Conservation (phyloP, 2,888 invertebrate species). For the Choreutis nemorana region DNA sequence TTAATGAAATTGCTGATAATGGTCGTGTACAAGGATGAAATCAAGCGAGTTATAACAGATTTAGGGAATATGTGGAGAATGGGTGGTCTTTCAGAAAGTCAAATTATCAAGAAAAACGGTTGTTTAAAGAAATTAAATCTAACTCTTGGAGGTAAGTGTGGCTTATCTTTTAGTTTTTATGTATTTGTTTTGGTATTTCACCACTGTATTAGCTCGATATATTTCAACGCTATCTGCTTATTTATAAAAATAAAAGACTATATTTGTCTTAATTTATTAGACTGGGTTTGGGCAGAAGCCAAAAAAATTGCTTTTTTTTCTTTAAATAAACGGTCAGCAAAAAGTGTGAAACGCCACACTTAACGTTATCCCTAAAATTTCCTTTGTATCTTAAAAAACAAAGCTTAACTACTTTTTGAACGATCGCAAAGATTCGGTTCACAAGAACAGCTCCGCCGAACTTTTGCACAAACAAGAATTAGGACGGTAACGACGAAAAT, state of each 20-base stretch:
- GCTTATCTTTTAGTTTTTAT: constrained; percentile 10
- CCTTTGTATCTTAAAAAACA: too few relatives aligned
- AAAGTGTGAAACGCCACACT: too few relatives aligned
- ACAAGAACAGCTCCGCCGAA: too few relatives aligned
- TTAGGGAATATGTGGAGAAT: constrained; percentile 19
- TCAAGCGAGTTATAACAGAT: constrained; percentile 15
- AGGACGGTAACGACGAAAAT: too few relatives aligned
- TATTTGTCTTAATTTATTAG: constrained; percentile 16
- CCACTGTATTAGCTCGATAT: too few relatives aligned
- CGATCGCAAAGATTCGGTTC: too few relatives aligned
- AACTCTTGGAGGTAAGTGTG: constrained; percentile 18
- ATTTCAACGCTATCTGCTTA: too few relatives aligned
- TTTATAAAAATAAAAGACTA: constrained; percentile 12
- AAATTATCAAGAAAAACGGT: constrained; percentile 22
- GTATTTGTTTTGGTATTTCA: constrained; percentile 11
- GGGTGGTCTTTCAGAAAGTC: constrained; percentile 16
- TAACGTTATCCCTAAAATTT: too few relatives aligned
- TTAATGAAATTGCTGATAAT: constrained; percentile 17
- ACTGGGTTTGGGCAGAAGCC: constrained; percentile 9
- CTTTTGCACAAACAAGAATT: too few relatives aligned
- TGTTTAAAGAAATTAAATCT: constrained; percentile 22
- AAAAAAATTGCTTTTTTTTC: constrained; percentile 18
- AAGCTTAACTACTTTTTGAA: too few relatives aligned
- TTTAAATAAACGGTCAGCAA: constrained; percentile 14
- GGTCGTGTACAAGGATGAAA: constrained; percentile 12